Percentiles rank a stretch among this genome's conserved stretches.
Conservation (phyloP, 2,797 vertebrate species). For the Microctenopoma stevenorrisi region DNA sequence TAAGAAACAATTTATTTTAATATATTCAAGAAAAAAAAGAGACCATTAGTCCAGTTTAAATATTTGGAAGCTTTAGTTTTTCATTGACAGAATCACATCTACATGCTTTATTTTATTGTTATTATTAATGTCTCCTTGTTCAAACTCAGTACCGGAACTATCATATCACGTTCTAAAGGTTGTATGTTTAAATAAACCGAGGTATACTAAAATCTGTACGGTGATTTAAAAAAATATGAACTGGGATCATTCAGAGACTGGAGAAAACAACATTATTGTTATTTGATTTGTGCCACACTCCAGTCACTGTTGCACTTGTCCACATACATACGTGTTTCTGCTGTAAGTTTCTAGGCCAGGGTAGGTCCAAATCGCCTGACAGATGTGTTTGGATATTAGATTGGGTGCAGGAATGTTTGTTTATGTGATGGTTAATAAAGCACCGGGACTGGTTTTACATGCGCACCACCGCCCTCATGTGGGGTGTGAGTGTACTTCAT, state of each 20-base stretch:
- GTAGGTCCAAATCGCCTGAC: not conserved
- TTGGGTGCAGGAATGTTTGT: not conserved
- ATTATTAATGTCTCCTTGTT: too few species aligned
- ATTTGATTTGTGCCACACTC: too few species aligned
- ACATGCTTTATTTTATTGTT: too few species aligned
- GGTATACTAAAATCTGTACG: not conserved
- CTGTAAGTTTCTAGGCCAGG: not conserved
- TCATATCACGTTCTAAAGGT: too few species aligned
- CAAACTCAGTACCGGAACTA: too few species aligned
- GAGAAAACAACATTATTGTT: too few species aligned
- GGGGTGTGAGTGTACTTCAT: constrained; percentile 26
- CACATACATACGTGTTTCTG: not conserved
- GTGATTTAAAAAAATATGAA: not conserved
- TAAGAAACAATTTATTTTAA: too few species aligned
- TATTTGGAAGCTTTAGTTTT: not conserved
- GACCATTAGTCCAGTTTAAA: not conserved
- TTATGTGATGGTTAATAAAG: not conserved
- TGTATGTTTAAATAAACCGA: not conserved
- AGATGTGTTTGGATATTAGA: constrained; percentile 1
- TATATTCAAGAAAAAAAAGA: not conserved
- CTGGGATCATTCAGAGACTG: not conserved
- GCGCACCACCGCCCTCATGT: constrained; percentile 49
- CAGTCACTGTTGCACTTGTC: too few species aligned
- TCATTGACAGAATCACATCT: too few species aligned
- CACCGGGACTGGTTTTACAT: not conserved